These are phyloP conservation scores for Hystrix cristata DNA, from an alignment of 2,113 vertebrate genomes.

Conservation along the genomic window DNA sequence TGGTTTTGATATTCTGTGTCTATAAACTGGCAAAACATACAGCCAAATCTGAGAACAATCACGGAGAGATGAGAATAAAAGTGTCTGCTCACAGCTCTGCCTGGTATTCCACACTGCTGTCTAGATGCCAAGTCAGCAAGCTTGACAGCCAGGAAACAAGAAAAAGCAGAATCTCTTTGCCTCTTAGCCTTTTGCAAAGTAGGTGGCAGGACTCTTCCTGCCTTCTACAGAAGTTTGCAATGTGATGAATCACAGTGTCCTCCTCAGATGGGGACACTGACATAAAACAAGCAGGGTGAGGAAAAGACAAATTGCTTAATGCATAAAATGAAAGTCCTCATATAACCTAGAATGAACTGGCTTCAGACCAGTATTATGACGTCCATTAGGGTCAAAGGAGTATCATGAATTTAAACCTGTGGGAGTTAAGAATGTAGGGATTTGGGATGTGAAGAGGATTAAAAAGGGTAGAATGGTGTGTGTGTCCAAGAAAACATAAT, in stretches of 20 bases:
- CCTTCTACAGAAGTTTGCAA: neutral
- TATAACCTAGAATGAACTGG: constrained; percentile 27
- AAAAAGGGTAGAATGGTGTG: neutral
- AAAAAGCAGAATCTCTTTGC: neutral
- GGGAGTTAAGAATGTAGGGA: neutral
- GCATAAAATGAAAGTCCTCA: constrained; percentile 42
- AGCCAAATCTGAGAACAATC: neutral
- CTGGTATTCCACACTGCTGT: neutral
- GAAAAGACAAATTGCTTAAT: constrained; percentile 35
- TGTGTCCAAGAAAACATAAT: neutral
- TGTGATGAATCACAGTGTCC: neutral
- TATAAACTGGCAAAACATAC: neutral
- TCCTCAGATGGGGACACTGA: neutral
- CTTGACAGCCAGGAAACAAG: neutral
- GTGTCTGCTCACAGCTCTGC: neutral
- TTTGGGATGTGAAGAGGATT: rapidly evolving
- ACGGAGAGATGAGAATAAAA: neutral
- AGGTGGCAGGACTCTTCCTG: neutral
- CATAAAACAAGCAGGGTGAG: neutral
- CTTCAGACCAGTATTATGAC: neutral
- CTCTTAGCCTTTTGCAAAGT: neutral
- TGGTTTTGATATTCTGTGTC: constrained; percentile 26
- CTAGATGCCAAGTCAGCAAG: neutral
- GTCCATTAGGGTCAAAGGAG: neutral
- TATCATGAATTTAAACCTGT: neutral